Evolutionary conservation across 2,888 invertebrate species (phyloP), one percentile per base, ranked within the genome.

Genomic region (Pachydiplax longipennis): DNA sequence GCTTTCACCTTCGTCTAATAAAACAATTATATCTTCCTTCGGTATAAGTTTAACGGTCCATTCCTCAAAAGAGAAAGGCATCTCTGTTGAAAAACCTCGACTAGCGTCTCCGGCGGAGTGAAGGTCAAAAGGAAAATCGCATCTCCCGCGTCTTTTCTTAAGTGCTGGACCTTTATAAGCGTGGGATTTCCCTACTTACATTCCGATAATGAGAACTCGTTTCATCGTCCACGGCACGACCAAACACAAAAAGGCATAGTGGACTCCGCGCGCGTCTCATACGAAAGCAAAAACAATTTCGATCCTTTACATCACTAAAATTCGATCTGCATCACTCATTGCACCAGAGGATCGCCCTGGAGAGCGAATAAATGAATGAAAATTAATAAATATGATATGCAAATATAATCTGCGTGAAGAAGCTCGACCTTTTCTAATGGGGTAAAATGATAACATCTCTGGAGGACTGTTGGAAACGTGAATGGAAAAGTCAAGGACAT

Each of bases 401-500:
- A 61, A 87, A 87, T 87, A 53, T 35, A 35, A 18, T 15, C 37
- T 65, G 2, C 61, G n/a, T n/a, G 40, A 65, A 37, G 35, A 22
- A 40, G 12, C 22, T 58, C 87, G n/a, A 31, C 87, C 65, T 58
- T 40, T 35, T 87, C 22, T 37, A 35, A 58, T 65, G 58, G 61
- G 65, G 37, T 87, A 37, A 8, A 61, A 12, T 8, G 87, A 87
- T 87, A 35, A 35, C 58, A 83, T 61, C 61, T 61, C 87, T 12
- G 31, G 18, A 37, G 37, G 58, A n/a, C 61, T 3, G 65, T 37
- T 37, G 31, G 10, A 58, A 35, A 82, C 10, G 18, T 35, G 58
- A 6, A 18, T 18, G 35, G 83, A 87, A 87, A 87, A 87, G 87
- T 87, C 87, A 87, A 87, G 87, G 87, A 87, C 87, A 58, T 65